A percentile compares a stretch with the other conserved stretches of the same genome.
Conservation (phyloP, 1,140 invertebrate genomes). For the Acromyrmex heyeri region DNA sequence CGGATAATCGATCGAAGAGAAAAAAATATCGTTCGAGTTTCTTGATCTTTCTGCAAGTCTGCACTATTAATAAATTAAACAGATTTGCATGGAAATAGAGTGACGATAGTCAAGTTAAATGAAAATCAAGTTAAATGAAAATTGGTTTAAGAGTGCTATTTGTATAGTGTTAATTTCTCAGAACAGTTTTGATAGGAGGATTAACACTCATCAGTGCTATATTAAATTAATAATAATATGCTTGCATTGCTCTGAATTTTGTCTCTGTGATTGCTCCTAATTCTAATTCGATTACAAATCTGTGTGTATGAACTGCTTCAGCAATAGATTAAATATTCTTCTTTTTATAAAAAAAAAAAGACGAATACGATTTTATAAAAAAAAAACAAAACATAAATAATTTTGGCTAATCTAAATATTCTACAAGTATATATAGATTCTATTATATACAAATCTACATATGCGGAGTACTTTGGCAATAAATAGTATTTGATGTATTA, state of each 20-base stretch:
- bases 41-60: not conserved
- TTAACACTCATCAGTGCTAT: not conserved
- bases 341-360: not conserved
- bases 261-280: not conserved
- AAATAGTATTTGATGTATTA: too few relatives aligned
- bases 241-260: not conserved
- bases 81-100: constrained; percentile 8
- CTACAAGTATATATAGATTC: too few relatives aligned
- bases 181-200: not conserved
- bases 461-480: too few relatives aligned
- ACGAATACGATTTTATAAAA: too few relatives aligned
- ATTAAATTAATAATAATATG: not conserved
- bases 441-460: too few relatives aligned
- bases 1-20: not conserved
- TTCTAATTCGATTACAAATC: not conserved
- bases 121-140: constrained; percentile 24
- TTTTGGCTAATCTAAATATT: too few relatives aligned
- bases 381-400: too few relatives aligned
- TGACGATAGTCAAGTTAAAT: not conserved
- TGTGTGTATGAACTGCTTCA: not conserved
- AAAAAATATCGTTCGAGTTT: not conserved
- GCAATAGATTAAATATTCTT: not conserved
- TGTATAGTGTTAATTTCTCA: constrained; percentile 2
- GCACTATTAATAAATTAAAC: constrained; percentile 6
- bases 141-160: constrained; percentile 30